phyloP scores from a whole-genome alignment of 2,113 vertebrate species.

The Tetrao urogallus region DNA sequence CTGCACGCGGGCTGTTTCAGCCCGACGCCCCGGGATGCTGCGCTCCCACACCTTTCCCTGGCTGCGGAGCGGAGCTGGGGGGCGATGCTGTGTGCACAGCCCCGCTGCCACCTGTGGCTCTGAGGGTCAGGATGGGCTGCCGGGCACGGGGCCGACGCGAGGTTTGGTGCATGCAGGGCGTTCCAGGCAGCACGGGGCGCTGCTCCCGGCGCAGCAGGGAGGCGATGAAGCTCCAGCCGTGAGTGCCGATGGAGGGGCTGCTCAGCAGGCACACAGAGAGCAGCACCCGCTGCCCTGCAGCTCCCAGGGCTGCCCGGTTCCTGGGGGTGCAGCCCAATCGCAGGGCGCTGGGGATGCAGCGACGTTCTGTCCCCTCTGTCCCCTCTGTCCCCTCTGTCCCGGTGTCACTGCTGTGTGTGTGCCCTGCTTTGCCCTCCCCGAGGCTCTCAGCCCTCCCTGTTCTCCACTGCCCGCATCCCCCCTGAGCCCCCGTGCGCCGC shows the following conservation, averaged over 20 bases:
- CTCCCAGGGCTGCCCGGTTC: neutral
- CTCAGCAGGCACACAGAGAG: accelerated
- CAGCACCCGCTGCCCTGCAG: accelerated
- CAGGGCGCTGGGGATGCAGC: accelerated
- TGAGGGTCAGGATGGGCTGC: accelerated
- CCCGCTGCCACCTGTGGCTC: accelerated
- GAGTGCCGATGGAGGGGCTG: accelerated
- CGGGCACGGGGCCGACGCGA: accelerated
- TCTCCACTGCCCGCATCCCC: neutral
- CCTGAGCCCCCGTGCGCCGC: neutral
- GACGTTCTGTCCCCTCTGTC: neutral
- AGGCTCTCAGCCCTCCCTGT: neutral
- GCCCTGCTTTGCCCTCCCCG: neutral
- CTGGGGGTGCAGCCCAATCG: neutral
- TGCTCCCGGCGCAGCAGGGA: neutral
- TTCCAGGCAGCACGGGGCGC: neutral
- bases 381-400: conserved; percentile 19
- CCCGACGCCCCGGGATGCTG: neutral
- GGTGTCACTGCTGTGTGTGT: neutral
- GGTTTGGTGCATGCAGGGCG: neutral
- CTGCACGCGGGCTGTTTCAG: neutral
- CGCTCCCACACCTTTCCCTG: neutral
- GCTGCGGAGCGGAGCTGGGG: accelerated
- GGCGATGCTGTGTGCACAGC: neutral
- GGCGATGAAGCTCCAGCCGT: accelerated